These are phyloP conservation scores for Grammomys surdaster DNA, from an alignment of 2,113 vertebrate genomes.

Conservation along the genomic window DNA sequence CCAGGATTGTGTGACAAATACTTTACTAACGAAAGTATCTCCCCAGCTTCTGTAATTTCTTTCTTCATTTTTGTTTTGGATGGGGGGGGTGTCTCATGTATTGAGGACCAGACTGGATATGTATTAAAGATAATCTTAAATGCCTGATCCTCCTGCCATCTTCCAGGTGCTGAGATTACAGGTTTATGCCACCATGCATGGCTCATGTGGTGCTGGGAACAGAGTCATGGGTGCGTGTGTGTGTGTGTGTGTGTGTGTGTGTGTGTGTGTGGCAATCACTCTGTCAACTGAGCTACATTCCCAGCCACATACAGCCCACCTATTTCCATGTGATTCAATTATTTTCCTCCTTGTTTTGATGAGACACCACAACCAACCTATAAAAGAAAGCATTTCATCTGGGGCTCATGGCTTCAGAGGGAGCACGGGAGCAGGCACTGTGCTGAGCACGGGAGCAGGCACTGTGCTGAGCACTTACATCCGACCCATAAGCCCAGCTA, in stretches of 20 bases:
- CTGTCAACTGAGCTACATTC: not conserved
- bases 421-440: not conserved
- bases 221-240: not conserved
- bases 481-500: not conserved
- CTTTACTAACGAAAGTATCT: not conserved
- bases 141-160: not conserved
- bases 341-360: too few relatives aligned
- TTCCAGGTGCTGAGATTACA: not conserved
- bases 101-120: not conserved
- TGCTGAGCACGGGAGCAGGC: not conserved
- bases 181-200: not conserved
- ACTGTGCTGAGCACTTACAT: not conserved
- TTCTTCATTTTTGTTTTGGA: not conserved
- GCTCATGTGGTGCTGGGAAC: not conserved
- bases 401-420: not conserved
- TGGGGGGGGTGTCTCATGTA: not conserved
- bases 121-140: not conserved
- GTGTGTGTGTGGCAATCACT: not conserved
- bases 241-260: too few relatives aligned
- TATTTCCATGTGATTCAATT: not conserved
- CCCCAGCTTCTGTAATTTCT: not conserved
- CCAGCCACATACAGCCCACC: too few relatives aligned
- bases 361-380: not conserved
- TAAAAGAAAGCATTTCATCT: not conserved
- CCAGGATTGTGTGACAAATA: not conserved